phyloP scores from a whole-genome alignment of 2,797 vertebrate genomes.

The Malurus leucopterus region DNA sequence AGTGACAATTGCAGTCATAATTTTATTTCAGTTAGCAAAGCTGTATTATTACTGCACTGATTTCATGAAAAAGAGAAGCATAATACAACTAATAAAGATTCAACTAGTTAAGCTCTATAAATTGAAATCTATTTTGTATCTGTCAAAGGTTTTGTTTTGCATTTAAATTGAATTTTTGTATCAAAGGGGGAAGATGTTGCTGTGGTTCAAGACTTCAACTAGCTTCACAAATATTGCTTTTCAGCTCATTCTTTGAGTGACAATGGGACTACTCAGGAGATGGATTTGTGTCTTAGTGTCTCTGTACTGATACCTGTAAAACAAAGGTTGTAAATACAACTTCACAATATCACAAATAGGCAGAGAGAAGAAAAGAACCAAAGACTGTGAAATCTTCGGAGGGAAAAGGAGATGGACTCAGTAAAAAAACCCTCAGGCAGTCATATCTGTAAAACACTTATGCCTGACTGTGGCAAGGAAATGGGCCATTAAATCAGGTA shows the following conservation, averaged over 20 bases:
- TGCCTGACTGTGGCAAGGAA: neutral
- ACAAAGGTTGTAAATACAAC: neutral
- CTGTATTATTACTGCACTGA: neutral
- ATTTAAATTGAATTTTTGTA: neutral
- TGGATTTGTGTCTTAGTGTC: neutral
- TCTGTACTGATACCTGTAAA: neutral
- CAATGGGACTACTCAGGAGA: neutral
- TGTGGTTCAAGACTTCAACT: neutral
- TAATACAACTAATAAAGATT: neutral
- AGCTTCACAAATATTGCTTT: neutral
- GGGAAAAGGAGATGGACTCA: neutral
- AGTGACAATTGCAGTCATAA: neutral
- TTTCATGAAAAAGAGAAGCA: neutral
- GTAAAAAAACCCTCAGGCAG: neutral
- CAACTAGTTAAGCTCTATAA: neutral
- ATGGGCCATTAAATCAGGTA: neutral
- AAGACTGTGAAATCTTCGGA: neutral
- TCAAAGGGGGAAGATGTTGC: neutral
- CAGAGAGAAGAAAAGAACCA: neutral
- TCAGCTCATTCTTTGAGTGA: neutral
- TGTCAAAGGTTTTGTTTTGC: neutral
- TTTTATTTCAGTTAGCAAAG: neutral
- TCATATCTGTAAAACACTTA: neutral
- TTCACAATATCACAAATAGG: neutral
- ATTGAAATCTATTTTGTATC: neutral